Conservation (phyloP, 2,888 invertebrate genomes). For the Lasioglossum lativentre region DNA sequence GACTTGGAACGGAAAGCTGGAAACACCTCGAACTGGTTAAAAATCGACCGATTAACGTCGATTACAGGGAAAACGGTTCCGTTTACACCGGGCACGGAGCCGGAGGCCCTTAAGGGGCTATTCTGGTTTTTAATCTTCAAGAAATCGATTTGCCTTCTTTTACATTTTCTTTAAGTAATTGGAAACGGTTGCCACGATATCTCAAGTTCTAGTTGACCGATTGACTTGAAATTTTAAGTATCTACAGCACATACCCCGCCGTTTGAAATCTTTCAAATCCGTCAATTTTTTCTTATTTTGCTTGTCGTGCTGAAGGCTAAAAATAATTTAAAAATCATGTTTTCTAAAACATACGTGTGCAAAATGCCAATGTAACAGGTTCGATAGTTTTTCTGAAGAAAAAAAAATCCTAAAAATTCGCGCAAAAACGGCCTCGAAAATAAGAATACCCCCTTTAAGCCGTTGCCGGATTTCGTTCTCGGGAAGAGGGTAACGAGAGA, state of each 20-base stretch:
- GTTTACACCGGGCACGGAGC: not conserved
- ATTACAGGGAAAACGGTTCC: constrained; percentile 5
- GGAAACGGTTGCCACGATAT: no score
- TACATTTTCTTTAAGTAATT: no score
- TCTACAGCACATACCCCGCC: no score
- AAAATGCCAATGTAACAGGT: not conserved
- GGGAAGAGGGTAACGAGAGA: not conserved
- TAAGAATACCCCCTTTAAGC: not conserved
- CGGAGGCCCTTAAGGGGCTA: constrained; percentile 4
- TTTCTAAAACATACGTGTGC: not conserved
- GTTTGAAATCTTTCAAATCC: no score
- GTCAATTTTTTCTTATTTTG: no score
- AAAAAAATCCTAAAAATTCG: not conserved
- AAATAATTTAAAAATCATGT: no score
- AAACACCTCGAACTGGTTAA: not conserved
- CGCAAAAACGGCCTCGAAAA: not conserved
- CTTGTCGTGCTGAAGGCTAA: no score
- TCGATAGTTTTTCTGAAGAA: not conserved
- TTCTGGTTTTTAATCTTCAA: not conserved
- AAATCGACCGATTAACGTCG: constrained; percentile 10
- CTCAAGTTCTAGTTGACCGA: no score
- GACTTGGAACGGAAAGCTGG: not conserved
- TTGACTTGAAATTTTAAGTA: no score
- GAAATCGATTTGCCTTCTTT: no score
- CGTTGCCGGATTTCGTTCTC: constrained; percentile 28